Evolutionary conservation across 2,888 invertebrate genomes (phyloP), one percentile per base, ranked within the genome.

Genomic region (Lymantria monacha): DNA sequence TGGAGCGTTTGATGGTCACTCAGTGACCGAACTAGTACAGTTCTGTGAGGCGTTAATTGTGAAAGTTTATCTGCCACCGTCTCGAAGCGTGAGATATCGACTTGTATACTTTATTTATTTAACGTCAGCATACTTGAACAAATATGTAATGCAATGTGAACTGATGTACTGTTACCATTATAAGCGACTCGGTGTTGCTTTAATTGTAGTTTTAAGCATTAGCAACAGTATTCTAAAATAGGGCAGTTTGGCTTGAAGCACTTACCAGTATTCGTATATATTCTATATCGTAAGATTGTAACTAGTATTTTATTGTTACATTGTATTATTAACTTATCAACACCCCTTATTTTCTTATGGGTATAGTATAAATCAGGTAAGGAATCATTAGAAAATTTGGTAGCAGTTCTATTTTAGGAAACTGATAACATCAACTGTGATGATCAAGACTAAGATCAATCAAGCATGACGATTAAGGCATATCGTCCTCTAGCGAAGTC

Each of bases 121-220:
- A 64, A 58, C 64, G 61, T 65, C 59, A 55, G 54, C 64, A 67
- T 63, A 61, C 73, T 74, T 74, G 76, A 71, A 66, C 76, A 83
- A 81, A 83, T 75, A 80, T 61, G 22, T 22, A 22, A 22, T 66
- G 63, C 69, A 64, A 65, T 66, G 72, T 70, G 69, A 70, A 72
- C 59, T 64, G 55, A 60, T 73, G 71, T 74, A 80, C 76, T 74
- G 75, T 76, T 78, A 75, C 74, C 57, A 69, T 74, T 68, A 70
- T 65, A 57, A 55, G 61, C 60, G 58, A 47, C 49, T 53, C 46
- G 42, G 43, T 44, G 30, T 46, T 59, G 48, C 15, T 44, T 15
- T 38, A 30, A 53, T 51, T 59, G 53, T 55, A 36, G 37, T 44
- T 53, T 33, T 15, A 43, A 41, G 38, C 30, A 46, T 54, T 42